These are phyloP conservation scores for Chaitophorus viminalis DNA, from an alignment of 2,888 invertebrate genomes.

Conservation along the genomic window DNA sequence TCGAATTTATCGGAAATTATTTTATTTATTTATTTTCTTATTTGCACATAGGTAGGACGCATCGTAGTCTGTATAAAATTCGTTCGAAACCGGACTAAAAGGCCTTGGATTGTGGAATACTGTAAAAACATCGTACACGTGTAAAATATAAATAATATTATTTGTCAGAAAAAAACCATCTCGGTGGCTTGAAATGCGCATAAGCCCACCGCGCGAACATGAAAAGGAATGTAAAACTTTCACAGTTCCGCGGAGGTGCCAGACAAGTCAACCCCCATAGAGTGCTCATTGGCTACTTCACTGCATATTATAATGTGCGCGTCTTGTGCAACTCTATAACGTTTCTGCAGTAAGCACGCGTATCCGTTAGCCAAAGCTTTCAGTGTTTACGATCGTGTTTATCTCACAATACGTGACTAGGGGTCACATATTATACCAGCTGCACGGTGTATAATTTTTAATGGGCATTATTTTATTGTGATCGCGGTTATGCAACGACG, in stretches of 20 bases:
- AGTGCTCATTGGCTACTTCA: neutral
- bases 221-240: slow-evolving; percentile 34
- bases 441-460: slow-evolving; percentile 14
- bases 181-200: neutral
- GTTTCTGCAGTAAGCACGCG: neutral
- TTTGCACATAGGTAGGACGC: too few relatives aligned
- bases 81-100: slow-evolving; percentile 20
- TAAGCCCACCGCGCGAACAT: neutral
- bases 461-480: slow-evolving; percentile 53
- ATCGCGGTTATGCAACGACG: slow-evolving; percentile 52
- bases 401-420: slow-evolving; percentile 17
- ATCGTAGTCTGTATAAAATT: neutral
- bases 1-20: neutral
- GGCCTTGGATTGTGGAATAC: slow-evolving; percentile 27
- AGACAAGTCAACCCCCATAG: slow-evolving; percentile 19
- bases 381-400: slow-evolving; percentile 47
- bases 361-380: neutral
- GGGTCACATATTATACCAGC: slow-evolving; percentile 2
- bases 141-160: neutral
- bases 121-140: slow-evolving; percentile 33
- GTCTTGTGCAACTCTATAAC: slow-evolving; percentile 14
- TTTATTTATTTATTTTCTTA: neutral
- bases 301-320: too few relatives aligned
- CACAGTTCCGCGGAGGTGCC: slow-evolving; percentile 27
- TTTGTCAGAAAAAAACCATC: neutral